phyloP scores from a whole-genome alignment of 2,113 vertebrate genomes.

The Blennius ocellaris region DNA sequence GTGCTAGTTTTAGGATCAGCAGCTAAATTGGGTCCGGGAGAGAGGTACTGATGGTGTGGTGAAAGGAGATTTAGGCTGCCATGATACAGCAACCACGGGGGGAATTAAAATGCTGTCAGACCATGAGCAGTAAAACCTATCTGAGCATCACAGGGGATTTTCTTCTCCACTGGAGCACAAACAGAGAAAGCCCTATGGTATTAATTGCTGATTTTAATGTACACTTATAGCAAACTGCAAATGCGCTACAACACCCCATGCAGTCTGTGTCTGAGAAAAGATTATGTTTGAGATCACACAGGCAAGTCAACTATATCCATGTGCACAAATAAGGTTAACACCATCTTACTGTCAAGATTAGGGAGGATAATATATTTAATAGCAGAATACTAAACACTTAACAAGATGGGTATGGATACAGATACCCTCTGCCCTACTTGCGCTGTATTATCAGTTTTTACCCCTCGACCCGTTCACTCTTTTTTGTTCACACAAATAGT shows the following conservation, averaged over 20 bases:
- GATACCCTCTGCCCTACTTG: too few species aligned
- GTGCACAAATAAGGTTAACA: slow-evolving; percentile 1
- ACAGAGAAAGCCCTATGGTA: slow-evolving; percentile 38
- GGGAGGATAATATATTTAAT: not conserved
- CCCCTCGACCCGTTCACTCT: not conserved
- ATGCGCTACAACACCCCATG: slow-evolving; percentile 30
- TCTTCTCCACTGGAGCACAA: slow-evolving; percentile 59
- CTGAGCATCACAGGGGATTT: slow-evolving; percentile 61
- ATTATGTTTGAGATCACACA: slow-evolving; percentile 18
- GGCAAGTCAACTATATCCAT: not conserved
- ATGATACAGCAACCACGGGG: slow-evolving; percentile 67
- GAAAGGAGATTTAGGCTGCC: slow-evolving; percentile 63
- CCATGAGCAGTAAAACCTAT: slow-evolving; percentile 68
- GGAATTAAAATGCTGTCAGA: slow-evolving; percentile 75
- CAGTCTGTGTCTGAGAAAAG: slow-evolving; percentile 9
- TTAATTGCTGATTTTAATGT: slow-evolving; percentile 56
- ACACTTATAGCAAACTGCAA: slow-evolving; percentile 23
- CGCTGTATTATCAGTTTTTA: not conserved
- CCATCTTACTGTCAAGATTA: slow-evolving; percentile 1
- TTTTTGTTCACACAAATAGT: too few species aligned
- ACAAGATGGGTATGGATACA: not conserved
- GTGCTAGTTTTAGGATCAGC: slow-evolving; percentile 69
- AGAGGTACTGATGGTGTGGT: slow-evolving; percentile 71
- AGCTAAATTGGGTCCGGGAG: slow-evolving; percentile 71
- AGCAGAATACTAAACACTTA: not conserved